These are phyloP conservation scores for Argyresthia goedartella DNA, from an alignment of 2,888 invertebrate species.

Conservation along the genomic window DNA sequence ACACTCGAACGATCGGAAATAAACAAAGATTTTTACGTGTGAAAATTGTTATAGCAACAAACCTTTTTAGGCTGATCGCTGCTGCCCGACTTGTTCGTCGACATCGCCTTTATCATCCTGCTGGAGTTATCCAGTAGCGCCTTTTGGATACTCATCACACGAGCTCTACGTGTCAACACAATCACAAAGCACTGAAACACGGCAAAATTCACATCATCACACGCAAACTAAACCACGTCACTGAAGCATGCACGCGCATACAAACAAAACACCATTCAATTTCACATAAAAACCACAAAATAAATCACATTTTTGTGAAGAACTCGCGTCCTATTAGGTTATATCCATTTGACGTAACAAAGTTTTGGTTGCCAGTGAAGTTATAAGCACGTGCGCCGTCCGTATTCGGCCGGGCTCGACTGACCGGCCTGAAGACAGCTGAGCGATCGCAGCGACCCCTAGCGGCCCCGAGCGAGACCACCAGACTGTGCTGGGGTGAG, in stretches of 20 bases:
- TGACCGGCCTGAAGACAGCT: slow-evolving; percentile 32
- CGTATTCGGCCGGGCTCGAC: slow-evolving; percentile 33
- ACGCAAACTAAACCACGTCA: slow-evolving; percentile 35
- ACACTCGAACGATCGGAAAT: not conserved
- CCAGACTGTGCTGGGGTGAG: slow-evolving; percentile 11
- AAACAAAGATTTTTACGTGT: slow-evolving; percentile 2
- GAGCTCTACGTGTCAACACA: slow-evolving; percentile 21
- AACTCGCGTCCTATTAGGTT: slow-evolving; percentile 56
- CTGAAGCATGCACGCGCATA: slow-evolving; percentile 21
- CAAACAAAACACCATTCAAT: slow-evolving; percentile 30
- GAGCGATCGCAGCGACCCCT: slow-evolving; percentile 31
- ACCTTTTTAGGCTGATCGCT: slow-evolving; percentile 39
- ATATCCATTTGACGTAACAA: slow-evolving; percentile 70
- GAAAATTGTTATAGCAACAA: not conserved
- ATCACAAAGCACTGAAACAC: slow-evolving; percentile 26
- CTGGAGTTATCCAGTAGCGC: slow-evolving; percentile 66
- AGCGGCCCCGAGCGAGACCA: slow-evolving; percentile 17
- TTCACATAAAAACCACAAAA: slow-evolving; percentile 21
- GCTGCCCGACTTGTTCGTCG: slow-evolving; percentile 51
- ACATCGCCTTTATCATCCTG: slow-evolving; percentile 67
- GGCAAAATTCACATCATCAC: slow-evolving; percentile 49
- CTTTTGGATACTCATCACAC: slow-evolving; percentile 66
- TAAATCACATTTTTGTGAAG: slow-evolving; percentile 46
- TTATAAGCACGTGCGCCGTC: slow-evolving; percentile 23
- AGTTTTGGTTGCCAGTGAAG: slow-evolving; percentile 39